phyloP scores from a whole-genome alignment of 2,888 invertebrate species.

The Drosophila prostipennis region DNA sequence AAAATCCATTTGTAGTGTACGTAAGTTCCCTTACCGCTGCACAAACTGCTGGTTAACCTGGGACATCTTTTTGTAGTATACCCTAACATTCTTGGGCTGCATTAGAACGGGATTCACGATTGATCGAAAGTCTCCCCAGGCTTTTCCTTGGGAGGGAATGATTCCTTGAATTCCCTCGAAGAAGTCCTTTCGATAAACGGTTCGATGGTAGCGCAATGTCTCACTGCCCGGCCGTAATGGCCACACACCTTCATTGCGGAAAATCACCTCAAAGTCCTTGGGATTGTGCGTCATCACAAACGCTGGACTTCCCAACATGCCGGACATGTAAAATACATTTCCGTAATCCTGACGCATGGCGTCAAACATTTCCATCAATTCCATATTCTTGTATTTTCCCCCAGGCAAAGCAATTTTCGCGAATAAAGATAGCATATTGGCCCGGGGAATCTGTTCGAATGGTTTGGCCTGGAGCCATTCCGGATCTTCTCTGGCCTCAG shows the following conservation, averaged over 20 bases:
- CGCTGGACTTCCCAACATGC: constrained; percentile 71
- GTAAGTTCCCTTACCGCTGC: constrained; percentile 49
- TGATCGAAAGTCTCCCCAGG: constrained; percentile 88
- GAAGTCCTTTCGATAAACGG: constrained; percentile 48
- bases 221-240: constrained; percentile 84
- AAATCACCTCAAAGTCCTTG: constrained; percentile 85
- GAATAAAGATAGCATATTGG: constrained; percentile 42
- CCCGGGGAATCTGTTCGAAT: constrained; percentile 67
- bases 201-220: constrained; percentile 83
- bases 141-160: constrained; percentile 80
- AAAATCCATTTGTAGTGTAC: background rate
- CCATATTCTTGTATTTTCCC: constrained; percentile 70
- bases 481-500: constrained; percentile 10
- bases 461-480: constrained; percentile 76
- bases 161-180: constrained; percentile 62
- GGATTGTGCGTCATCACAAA: constrained; percentile 85
- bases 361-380: constrained; percentile 47
- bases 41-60: constrained; percentile 83
- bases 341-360: constrained; percentile 77
- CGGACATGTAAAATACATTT: constrained; percentile 82
- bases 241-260: constrained; percentile 85
- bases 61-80: constrained; percentile 85
- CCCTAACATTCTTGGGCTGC: constrained; percentile 86
- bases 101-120: constrained; percentile 88
- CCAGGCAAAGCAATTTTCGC: constrained; percentile 65